Evolutionary conservation across 2,888 invertebrate genomes (phyloP), one percentile per base, ranked within the genome.

Genomic region (Ornithoptera alexandrae): DNA sequence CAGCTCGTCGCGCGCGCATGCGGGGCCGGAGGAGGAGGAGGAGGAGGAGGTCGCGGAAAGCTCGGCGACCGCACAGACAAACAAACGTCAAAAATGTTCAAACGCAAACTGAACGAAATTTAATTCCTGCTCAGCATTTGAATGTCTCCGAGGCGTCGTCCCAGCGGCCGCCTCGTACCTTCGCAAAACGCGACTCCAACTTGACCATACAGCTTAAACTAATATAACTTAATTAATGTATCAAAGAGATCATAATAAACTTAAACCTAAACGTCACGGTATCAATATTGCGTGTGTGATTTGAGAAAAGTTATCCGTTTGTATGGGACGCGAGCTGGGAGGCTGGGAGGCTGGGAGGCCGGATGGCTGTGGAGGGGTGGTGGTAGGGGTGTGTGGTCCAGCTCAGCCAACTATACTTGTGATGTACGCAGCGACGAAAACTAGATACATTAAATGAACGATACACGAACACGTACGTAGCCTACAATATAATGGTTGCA

Each of bases 231-330:
- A 90, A 86, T 84, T 85, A 86, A 89, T 82, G 82, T 86, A 89
- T 82, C 80, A 90, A 92, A 90, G 92, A 92, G 92, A 92, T 92
- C 92, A 92, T 92, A 90, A 90, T 88, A 87, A 85, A 88, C 91
- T 92, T 92, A 92, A 78, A 89, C 84, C 81, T 87, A 88, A 86
- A 86, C 86, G 89, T 89, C 89, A 88, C 87, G 84, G 82, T 83
- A 76, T 75, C 84, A 86, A 75, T 84, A 86, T 84, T 83, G 85
- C 84, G 73, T 76, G 74, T 74, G 71, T 65, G 65, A 36, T 68
- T 68, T 70, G 65, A 60, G 63, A 22, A 22, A 22, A 63, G 46
- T 10, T 36, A 53, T 17, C 53, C 57, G 46, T n/a, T n/a, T 58
- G 66, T 70, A 65, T 15, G 53, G 64, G 69, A 59, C 67, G 70